These are phyloP conservation scores for Bradypodion ventrale DNA, from an alignment of 2,797 vertebrate genomes.

Conservation along the genomic window DNA sequence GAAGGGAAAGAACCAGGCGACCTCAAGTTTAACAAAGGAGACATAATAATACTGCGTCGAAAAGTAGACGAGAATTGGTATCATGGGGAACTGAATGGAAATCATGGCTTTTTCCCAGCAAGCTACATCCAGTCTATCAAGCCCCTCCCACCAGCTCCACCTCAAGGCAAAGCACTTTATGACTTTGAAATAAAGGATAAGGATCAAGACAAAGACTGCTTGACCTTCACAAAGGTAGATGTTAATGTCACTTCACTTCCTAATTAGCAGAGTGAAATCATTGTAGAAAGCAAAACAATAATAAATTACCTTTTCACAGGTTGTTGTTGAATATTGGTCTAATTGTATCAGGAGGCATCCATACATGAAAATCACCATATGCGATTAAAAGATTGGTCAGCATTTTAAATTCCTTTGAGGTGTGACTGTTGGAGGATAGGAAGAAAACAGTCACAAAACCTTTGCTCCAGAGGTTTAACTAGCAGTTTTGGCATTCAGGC, in stretches of 20 bases:
- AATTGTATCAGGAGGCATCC: not conserved
- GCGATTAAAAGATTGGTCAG: not conserved
- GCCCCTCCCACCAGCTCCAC: conserved; percentile 89
- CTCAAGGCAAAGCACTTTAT: conserved; percentile 96
- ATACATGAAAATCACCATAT: not conserved
- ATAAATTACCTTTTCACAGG: not conserved
- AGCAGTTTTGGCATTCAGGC: too few species aligned
- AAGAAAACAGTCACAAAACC: not conserved
- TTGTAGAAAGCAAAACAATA: not conserved
- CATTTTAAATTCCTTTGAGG: not conserved
- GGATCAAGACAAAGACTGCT: conserved; percentile 97
- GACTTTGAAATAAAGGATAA: conserved; percentile 98
- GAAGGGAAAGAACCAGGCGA: conserved; percentile 97
- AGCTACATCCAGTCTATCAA: conserved; percentile 94
- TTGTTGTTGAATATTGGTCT: not conserved
- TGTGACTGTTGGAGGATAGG: not conserved
- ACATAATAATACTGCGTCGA: conserved; percentile 92
- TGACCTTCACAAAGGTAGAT: conserved; percentile 95
- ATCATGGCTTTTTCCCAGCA: conserved; percentile 92
- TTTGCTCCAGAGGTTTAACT: not conserved
- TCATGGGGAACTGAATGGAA: conserved; percentile 92
- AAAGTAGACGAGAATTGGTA: conserved; percentile 98
- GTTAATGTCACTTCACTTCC: not conserved
- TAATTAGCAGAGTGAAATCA: not conserved
- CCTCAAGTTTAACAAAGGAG: conserved; percentile 94